phyloP scores from a whole-genome alignment of 1,140 invertebrate genomes.

The Brachionus paranguensis region DNA sequence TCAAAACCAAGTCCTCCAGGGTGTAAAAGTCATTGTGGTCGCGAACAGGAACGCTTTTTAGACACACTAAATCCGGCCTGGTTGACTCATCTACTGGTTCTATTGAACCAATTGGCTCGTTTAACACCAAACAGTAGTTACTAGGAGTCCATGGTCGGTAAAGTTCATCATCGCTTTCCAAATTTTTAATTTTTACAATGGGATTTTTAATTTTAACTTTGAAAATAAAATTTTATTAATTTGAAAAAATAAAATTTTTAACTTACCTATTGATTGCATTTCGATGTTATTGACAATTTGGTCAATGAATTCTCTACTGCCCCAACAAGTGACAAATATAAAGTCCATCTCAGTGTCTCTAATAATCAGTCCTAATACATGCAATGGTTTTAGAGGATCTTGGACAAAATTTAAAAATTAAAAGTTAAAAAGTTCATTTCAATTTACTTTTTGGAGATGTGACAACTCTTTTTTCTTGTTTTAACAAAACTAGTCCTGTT shows the following conservation, averaged over 20 bases:
- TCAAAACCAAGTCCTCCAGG: background rate
- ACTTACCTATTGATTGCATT: background rate
- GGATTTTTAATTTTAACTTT: constrained; percentile 24
- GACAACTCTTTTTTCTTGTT: constrained; percentile 12
- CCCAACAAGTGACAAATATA: constrained; percentile 13
- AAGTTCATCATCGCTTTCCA: background rate
- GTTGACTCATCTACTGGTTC: background rate
- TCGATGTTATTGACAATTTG: background rate
- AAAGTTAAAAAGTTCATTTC: background rate
- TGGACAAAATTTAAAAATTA: background rate
- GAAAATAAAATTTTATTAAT: background rate
- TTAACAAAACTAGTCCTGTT: background rate
- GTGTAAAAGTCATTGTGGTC: constrained; percentile 28
- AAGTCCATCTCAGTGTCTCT: constrained; percentile 19
- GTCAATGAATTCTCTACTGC: background rate
- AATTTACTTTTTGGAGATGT: constrained; percentile 10
- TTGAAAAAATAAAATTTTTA: background rate
- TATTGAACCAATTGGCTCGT: background rate
- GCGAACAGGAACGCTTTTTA: background rate
- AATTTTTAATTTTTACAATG: background rate
- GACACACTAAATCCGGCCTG: background rate
- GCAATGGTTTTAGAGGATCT: constrained; percentile 10
- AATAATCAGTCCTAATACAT: background rate
- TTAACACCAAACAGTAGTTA: background rate
- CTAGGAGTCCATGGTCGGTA: background rate